Evolutionary conservation across 2,113 vertebrate species (phyloP).

Genomic region (Urocolius indicus): DNA sequence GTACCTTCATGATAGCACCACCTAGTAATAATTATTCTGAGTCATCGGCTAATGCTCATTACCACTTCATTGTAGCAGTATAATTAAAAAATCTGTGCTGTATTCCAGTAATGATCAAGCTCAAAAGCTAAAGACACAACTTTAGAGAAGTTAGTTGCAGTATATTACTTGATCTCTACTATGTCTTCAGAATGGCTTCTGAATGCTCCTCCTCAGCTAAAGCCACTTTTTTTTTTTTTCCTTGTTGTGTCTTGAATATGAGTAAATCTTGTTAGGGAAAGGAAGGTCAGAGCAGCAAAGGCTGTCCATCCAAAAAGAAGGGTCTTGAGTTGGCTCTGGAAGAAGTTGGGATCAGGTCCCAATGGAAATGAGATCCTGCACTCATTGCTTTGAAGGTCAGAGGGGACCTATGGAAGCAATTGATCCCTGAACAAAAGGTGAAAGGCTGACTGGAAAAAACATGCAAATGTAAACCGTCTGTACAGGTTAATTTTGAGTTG

Average conservation of each 20-base stretch:
- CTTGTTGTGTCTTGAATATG: background rate
- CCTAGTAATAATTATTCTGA: conserved; percentile 75
- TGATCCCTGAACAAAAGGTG: background rate
- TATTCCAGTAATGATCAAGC: conserved; percentile 23
- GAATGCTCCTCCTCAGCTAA: background rate
- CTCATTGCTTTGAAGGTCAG: background rate
- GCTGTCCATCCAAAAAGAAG: background rate
- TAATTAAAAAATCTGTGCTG: conserved; percentile 60
- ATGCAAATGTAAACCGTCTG: background rate
- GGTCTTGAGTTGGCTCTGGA: background rate
- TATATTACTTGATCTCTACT: background rate
- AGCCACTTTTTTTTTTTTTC: background rate
- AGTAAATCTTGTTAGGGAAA: background rate
- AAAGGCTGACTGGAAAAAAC: background rate
- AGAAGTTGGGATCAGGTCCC: background rate
- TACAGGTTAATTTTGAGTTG: background rate
- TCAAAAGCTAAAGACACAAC: background rate
- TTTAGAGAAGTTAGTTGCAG: conserved; percentile 19
- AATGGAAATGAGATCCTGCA: background rate
- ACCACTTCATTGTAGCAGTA: conserved; percentile 53
- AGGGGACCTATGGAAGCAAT: background rate
- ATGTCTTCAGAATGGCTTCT: background rate
- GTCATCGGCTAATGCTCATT: conserved; percentile 66
- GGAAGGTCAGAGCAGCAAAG: background rate
- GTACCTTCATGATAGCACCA: conserved; percentile 60